Evolutionary conservation across 2,797 vertebrate genomes (phyloP).

Genomic region (Ibycter americanus): DNA sequence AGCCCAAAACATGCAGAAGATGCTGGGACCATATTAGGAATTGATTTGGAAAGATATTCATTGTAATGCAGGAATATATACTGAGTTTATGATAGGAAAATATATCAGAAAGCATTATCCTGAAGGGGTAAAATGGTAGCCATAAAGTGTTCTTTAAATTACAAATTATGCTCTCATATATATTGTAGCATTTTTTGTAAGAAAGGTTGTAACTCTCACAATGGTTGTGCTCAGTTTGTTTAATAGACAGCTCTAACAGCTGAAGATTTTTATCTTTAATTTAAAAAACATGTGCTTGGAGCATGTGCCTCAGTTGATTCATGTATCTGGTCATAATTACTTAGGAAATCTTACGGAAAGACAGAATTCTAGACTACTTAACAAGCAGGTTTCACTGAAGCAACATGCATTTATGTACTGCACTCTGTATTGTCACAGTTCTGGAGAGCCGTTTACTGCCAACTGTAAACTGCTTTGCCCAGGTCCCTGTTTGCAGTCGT

Average conservation of each 20-base stretch:
- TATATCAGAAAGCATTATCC: not conserved
- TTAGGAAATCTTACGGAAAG: not conserved
- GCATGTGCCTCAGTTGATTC: not conserved
- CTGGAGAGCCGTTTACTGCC: not conserved
- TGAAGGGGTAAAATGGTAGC: not conserved
- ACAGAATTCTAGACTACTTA: not conserved
- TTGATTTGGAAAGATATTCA: not conserved
- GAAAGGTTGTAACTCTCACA: not conserved
- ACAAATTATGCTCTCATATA: not conserved
- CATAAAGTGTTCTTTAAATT: not conserved
- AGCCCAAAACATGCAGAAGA: not conserved
- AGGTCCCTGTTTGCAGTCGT: not conserved
- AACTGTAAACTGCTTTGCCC: not conserved
- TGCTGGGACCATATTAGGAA: not conserved
- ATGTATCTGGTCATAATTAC: not conserved
- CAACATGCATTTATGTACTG: not conserved
- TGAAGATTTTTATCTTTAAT: not conserved
- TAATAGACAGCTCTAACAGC: not conserved
- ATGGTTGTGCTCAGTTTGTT: not conserved
- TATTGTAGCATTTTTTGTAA: not conserved
- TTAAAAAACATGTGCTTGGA: not conserved
- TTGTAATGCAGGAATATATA: not conserved
- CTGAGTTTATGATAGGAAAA: not conserved
- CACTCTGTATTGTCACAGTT: not conserved
- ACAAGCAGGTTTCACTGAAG: not conserved